Evolutionary conservation across 2,113 vertebrate genomes (phyloP).

Genomic region (Cheirogaleus medius): DNA sequence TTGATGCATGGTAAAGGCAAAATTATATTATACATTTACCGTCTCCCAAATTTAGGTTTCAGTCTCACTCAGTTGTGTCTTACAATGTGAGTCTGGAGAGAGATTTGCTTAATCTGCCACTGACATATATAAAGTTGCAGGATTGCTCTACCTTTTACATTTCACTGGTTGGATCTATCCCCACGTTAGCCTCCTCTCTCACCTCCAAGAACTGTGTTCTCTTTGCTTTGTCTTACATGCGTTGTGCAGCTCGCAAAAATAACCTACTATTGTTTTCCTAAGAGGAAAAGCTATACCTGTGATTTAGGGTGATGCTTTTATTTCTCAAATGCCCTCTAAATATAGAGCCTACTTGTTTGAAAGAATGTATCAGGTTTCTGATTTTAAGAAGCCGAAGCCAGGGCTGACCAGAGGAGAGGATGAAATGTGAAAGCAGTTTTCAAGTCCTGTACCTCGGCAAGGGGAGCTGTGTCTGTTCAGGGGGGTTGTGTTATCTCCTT

Average conservation of each 20-base stretch:
- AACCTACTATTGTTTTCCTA: not conserved
- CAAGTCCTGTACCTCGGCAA: not conserved
- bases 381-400: not conserved
- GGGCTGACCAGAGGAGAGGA: not conserved
- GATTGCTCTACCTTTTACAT: not conserved
- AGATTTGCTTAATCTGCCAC: not conserved
- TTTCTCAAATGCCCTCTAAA: slow-evolving; percentile 41
- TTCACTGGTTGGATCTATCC: not conserved
- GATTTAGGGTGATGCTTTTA: slow-evolving; percentile 18
- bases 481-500: not conserved
- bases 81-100: not conserved
- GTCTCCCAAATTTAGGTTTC: not conserved
- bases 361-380: not conserved
- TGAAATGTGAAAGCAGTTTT: not conserved
- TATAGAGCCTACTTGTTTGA: slow-evolving; percentile 30
- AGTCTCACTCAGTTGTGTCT: not conserved
- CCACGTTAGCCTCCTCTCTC: not conserved
- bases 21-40: not conserved
- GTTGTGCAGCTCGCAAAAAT: slow-evolving; percentile 38
- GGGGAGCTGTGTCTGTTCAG: not conserved
- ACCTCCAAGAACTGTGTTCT: not conserved
- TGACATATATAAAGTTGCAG: not conserved
- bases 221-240: not conserved
- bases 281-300: not conserved
- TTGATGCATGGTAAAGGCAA: not conserved